phyloP scores from a whole-genome alignment of 2,113 vertebrate species.

The Albula goreensis region DNA sequence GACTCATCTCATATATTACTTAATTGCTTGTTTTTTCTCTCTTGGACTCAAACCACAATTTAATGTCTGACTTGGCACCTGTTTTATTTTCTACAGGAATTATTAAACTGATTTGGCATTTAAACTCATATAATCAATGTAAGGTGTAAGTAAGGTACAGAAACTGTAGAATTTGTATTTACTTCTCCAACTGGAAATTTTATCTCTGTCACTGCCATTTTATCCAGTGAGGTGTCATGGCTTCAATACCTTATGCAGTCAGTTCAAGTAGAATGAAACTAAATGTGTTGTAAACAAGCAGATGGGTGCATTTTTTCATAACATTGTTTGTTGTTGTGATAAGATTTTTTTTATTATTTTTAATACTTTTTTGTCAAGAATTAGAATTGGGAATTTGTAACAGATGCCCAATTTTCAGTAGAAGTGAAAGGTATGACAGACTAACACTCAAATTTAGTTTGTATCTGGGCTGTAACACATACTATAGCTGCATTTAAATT shows the following conservation, averaged over 20 bases:
- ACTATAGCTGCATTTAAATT: constrained; percentile 37
- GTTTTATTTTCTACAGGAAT: too few species aligned
- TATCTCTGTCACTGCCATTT: neutral
- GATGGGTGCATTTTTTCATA: neutral
- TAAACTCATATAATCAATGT: too few species aligned
- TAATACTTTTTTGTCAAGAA: too few species aligned
- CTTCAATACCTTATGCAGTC: constrained; percentile 20
- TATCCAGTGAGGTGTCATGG: neutral
- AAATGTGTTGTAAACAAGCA: neutral
- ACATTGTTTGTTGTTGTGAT: neutral
- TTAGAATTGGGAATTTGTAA: neutral
- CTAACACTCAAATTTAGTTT: neutral
- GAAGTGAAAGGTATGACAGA: neutral
- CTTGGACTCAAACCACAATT: too few species aligned
- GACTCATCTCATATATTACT: too few species aligned
- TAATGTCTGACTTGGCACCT: too few species aligned
- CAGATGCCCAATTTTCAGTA: neutral
- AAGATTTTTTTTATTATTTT: neutral
- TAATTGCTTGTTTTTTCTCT: too few species aligned
- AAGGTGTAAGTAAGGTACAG: too few species aligned
- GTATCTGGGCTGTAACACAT: constrained; percentile 25
- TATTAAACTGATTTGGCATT: too few species aligned
- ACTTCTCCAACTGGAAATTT: neutral
- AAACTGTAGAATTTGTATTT: too few species aligned
- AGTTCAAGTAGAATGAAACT: neutral